A percentile compares a stretch with the other conserved stretches of the same genome.
Evolutionary conservation across 2,888 invertebrate genomes (phyloP).

Genomic region (Mesorhabditis sp.): DNA sequence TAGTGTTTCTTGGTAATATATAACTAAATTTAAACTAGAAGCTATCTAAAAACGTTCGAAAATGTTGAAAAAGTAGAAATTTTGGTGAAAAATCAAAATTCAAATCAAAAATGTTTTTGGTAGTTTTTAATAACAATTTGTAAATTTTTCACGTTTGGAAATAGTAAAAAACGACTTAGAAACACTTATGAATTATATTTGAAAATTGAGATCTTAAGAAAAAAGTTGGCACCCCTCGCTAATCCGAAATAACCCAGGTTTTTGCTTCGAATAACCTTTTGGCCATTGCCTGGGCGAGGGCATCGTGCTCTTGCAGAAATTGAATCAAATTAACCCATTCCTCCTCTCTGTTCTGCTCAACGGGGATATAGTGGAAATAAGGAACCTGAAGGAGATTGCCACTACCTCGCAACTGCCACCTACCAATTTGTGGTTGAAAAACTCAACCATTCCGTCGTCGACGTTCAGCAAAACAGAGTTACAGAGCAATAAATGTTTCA

Average conservation of each 20-base stretch:
- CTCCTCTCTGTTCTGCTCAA: neutral
- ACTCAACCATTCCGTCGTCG: conserved; percentile 66
- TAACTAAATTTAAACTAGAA: neutral
- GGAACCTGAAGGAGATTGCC: neutral
- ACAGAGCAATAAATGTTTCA: conserved; percentile 89
- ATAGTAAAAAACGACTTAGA: no score
- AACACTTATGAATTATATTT: no score
- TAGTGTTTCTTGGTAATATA: neutral
- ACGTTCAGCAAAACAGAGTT: conserved; percentile 88
- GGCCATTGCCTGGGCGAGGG: neutral
- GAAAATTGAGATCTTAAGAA: no score
- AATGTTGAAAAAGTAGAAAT: neutral
- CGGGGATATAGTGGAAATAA: neutral
- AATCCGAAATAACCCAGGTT: no score
- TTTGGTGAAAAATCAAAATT: neutral
- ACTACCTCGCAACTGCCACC: neutral
- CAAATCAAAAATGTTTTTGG: no score
- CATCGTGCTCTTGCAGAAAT: neutral
- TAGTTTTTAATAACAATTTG: no score
- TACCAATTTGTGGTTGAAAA: conserved; percentile 4
- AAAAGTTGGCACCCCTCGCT: no score
- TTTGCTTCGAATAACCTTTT: neutral
- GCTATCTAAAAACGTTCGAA: neutral
- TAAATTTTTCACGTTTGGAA: no score
- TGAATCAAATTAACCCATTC: neutral